Base-by-base conservation (phyloP, 2,113 vertebrate species). In the Gymnorhina tibicen region DNA sequence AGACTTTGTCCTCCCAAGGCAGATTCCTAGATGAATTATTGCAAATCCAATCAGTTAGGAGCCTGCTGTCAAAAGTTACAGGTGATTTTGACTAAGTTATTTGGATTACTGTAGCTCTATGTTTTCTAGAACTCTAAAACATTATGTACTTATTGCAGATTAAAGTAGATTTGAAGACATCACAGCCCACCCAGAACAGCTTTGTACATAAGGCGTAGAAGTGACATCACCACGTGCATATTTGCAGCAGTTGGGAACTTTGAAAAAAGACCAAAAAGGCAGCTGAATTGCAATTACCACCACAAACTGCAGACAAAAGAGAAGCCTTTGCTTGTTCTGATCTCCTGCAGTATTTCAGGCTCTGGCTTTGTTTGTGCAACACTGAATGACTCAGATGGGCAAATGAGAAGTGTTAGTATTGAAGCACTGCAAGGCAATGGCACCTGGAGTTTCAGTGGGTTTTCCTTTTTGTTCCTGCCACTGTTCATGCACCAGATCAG, bases 181-280 rank as follows among this genome's bases (percentile, higher is more conserved):
- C 14, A 22, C 8, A 60, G 35, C 12, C 37, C 27, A 52, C 24
- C 24, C 56, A 60, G 68, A 67, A 60, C 1, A 47, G 12, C 19
- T 88, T 68, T 39, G 37, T 22, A 58, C 5, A 1, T 39, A 12
- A 35, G 0, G 7, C 11, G 13, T 16, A 60, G 28, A 58, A 39
- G 16, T 37, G 46, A 27, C 3, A 8, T 49, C 41, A 60, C 27
- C 27, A 46, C 0, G 1, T 17, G 35, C 5, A 5, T 16, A 52
- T 47, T 47, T 50, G 52, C 14, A 72, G 39, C 21, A 56, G 20
- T 4, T 56, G 37, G 28, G 23, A 69, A 66, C 24, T 70, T 32
- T 5, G 24, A 20, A 49, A 73, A 67, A 83, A 60, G 23, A 42
- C 64, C 23, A 60, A 63, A 73, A 55, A 69, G 6, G 27, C 44